Evolutionary conservation across 2,797 vertebrate genomes (phyloP).

Genomic region (Naso thynnoides): DNA sequence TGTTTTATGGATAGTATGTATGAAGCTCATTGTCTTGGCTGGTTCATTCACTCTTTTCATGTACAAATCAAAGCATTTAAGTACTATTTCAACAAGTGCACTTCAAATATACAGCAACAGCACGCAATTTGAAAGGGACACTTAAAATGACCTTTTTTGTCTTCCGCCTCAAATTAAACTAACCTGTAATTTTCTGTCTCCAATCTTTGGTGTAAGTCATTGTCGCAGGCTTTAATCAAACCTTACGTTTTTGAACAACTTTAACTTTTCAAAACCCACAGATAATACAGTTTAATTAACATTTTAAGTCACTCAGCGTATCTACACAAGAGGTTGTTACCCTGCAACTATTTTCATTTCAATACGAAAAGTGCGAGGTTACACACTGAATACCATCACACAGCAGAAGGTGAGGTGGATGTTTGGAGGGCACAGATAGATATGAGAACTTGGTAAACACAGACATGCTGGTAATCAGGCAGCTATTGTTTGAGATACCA

Average conservation of each 20-base stretch:
- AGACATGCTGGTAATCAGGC: slow-evolving; percentile 65
- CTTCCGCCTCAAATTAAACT: slow-evolving; percentile 26
- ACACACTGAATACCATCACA: slow-evolving; percentile 20
- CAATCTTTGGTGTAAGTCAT: slow-evolving; percentile 45
- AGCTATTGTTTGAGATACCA: slow-evolving; percentile 61
- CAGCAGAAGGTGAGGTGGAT: neutral
- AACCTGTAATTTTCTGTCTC: slow-evolving; percentile 50
- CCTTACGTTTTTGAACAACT: slow-evolving; percentile 9
- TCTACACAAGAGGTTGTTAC: neutral
- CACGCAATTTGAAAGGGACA: slow-evolving; percentile 24
- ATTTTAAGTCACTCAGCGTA: neutral
- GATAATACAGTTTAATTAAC: neutral
- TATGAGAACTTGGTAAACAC: slow-evolving; percentile 49
- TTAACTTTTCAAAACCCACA: neutral
- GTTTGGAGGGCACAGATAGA: slow-evolving; percentile 13
- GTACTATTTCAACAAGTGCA: neutral
- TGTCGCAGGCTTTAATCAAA: slow-evolving; percentile 18
- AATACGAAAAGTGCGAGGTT: slow-evolving; percentile 10
- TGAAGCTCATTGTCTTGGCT: neutral
- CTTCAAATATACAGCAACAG: slow-evolving; percentile 14
- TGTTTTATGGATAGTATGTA: neutral
- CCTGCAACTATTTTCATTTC: neutral
- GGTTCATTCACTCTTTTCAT: neutral
- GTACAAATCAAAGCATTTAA: neutral
- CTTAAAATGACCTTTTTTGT: slow-evolving; percentile 46